phyloP scores from a whole-genome alignment of 2,888 invertebrate genomes.

The Parnassius orleans region DNA sequence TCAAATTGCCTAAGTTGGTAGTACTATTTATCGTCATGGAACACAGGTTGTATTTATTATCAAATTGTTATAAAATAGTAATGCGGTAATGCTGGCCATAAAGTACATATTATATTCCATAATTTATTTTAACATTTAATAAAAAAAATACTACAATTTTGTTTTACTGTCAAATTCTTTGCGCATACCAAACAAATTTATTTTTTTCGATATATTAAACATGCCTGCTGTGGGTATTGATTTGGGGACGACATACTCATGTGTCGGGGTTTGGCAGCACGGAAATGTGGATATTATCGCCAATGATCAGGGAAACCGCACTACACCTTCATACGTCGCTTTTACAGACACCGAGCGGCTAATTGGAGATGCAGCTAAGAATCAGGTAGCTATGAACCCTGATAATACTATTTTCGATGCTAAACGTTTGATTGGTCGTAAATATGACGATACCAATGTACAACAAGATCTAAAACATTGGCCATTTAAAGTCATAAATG shows the following conservation, averaged over 20 bases:
- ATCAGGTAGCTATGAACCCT: constrained; percentile 87
- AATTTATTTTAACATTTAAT: neutral
- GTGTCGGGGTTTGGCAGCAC: constrained; percentile 78
- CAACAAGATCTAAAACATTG: constrained; percentile 90
- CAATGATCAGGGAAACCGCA: constrained; percentile 84
- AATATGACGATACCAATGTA: constrained; percentile 86
- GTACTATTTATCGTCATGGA: too few species aligned
- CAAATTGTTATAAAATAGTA: neutral
- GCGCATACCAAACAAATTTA: neutral
- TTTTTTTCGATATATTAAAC: constrained; percentile 28
- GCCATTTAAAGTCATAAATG: constrained; percentile 88
- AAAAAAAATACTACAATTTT: neutral
- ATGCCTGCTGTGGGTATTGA: constrained; percentile 79
- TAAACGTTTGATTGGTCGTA: constrained; percentile 90
- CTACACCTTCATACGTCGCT: constrained; percentile 87
- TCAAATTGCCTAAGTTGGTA: too few species aligned
- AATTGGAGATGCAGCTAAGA: constrained; percentile 86
- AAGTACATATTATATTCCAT: neutral
- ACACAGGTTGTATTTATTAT: too few species aligned
- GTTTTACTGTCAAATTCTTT: neutral
- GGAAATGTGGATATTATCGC: constrained; percentile 88
- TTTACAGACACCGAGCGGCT: constrained; percentile 83
- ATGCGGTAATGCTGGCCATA: neutral
- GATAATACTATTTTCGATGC: constrained; percentile 89
- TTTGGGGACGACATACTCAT: constrained; percentile 79